Base-by-base conservation (phyloP, 2,797 vertebrate species). In the Craterocephalus amniculus region DNA sequence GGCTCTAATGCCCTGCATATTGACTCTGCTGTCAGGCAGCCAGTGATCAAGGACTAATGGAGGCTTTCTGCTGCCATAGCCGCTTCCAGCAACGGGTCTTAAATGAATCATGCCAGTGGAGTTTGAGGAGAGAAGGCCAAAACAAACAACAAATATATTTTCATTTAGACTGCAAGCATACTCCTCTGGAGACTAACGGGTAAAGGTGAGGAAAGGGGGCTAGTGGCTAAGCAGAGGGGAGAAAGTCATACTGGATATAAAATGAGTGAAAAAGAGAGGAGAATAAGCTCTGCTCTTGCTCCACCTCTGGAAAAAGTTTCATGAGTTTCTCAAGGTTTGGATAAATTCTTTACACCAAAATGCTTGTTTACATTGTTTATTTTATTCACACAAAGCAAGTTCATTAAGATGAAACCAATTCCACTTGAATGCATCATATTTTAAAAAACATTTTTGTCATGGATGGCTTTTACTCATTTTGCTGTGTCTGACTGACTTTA, bases 141-240 rank as follows among this genome's bases (percentile, higher is more conserved):
- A 54, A 45, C 83, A 87, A 93, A 90, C 84, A 92, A 89, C 89
- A 92, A 92, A 91, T 91, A 89, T 90, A 86, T 92, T 91, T 91
- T 92, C 87, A 84, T 91, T 92, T 89, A 70, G 81, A 78, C 85
- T 78, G 74, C 74, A 79, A 84, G 83, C 83, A 68, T 86, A 86
- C 88, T 88, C 86, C 84, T 81, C 82, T 69, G 51, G 86, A 76
- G 82, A 84, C 78, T 22, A 16, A 22, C 27, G 59, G 68, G 63
- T 32, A 52, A 79, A 80, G 75, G 86, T 81, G 76, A 85, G 78
- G 77, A 83, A 67, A 87, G 78, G 60, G 75, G 48, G 62, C 71
- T 64, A 71, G 81, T 79, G 48, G 78, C 60, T 79, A 64, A 81
- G 62, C 77, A 81, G 74, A 78, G 78, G 63, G 67, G 52, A 69